These are phyloP conservation scores for Tetrax tetrax DNA, from an alignment of 2,113 vertebrate species.

Conservation along the genomic window DNA sequence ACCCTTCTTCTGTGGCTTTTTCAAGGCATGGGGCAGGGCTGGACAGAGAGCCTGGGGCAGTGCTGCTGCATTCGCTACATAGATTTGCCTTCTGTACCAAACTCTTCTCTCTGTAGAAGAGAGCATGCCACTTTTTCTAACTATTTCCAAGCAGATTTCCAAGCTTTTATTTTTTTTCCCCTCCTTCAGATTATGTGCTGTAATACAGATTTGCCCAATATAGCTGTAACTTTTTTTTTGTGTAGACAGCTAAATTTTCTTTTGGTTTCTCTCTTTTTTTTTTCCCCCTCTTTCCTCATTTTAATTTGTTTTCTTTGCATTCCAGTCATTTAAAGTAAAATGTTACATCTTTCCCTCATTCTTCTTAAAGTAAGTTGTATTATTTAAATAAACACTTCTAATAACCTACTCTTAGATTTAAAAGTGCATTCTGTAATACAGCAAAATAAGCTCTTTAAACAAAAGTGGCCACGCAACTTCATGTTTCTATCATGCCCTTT, in stretches of 20 bases:
- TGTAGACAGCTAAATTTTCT: neutral
- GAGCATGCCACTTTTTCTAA: neutral
- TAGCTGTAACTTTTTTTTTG: neutral
- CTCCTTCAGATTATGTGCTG: neutral
- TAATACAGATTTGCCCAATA: neutral
- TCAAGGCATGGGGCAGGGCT: neutral
- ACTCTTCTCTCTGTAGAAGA: neutral
- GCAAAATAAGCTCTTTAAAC: neutral
- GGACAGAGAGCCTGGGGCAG: neutral
- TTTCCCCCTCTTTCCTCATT: neutral
- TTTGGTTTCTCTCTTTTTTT: neutral
- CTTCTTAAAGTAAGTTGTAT: neutral
- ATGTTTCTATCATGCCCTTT: neutral
- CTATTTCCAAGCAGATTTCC: neutral
- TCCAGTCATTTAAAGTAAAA: neutral
- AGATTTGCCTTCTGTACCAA: neutral
- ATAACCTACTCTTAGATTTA: neutral
- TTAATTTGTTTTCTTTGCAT: neutral
- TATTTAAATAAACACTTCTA: neutral
- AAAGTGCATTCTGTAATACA: neutral
- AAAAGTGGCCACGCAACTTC: neutral
- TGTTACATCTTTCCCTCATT: accelerated
- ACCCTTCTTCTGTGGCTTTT: neutral
- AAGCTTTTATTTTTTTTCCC: neutral
- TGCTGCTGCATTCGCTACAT: neutral